Evolutionary conservation across 37 sponge, comb jelly and placozoan genomes (phyloP).

Genomic region (Beroe forskalii): DNA sequence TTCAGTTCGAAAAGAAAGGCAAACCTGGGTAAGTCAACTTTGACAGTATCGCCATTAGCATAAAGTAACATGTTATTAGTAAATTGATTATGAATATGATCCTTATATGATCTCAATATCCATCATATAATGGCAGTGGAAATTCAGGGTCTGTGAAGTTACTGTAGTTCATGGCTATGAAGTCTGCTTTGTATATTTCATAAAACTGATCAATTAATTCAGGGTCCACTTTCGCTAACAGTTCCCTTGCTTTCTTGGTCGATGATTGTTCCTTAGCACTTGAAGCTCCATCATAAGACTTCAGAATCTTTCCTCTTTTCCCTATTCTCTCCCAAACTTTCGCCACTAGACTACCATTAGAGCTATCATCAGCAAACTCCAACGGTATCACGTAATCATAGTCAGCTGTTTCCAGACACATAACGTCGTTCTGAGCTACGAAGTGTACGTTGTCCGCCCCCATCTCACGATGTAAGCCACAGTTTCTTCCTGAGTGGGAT

Average conservation of each 20-base stretch:
- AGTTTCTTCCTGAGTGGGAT: not conserved
- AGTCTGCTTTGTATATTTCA: not conserved
- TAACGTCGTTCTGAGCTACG: not conserved
- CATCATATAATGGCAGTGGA: not conserved
- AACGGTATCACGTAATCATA: not conserved
- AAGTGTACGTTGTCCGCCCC: not conserved
- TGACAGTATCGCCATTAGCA: not conserved
- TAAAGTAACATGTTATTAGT: too few species aligned
- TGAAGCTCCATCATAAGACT: not conserved
- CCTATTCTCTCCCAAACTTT: not conserved
- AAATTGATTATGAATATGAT: too few species aligned
- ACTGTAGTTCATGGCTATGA: not conserved
- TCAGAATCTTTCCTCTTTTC: not conserved
- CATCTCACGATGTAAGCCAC: not conserved
- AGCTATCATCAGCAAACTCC: not conserved
- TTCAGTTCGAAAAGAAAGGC: constrained; percentile 58
- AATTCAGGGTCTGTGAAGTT: not conserved
- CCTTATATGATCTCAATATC: too few species aligned
- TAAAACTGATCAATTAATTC: not conserved
- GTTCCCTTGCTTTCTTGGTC: not conserved
- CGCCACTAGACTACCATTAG: not conserved
- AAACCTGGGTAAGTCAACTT: constrained; percentile 34
- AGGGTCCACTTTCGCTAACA: not conserved
- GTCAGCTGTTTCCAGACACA: not conserved
- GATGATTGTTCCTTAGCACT: not conserved